A percentile compares a stretch with the other conserved stretches of the same genome.
Conservation (phyloP, 64 coral and sea anemone species). For the Pocillopora verrucosa region DNA sequence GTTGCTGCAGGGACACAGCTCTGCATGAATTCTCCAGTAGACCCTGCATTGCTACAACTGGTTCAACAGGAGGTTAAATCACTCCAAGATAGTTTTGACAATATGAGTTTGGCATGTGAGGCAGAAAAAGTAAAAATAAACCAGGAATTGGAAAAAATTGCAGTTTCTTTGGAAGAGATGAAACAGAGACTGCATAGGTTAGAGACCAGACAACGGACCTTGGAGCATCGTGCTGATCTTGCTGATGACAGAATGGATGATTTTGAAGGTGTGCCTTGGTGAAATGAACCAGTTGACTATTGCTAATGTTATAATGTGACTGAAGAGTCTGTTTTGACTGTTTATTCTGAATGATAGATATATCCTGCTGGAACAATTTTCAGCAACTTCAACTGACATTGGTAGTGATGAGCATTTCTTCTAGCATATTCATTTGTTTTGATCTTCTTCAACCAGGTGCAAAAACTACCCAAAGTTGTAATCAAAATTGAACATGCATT, state of each 20-base stretch:
- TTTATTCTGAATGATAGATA: too few species aligned
- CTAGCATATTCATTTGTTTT: too few species aligned
- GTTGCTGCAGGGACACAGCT: not conserved
- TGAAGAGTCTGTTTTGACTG: too few species aligned
- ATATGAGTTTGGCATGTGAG: not conserved
- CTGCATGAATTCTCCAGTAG: not conserved
- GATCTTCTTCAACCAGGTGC: too few species aligned
- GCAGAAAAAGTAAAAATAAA: not conserved
- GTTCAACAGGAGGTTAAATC: not conserved
- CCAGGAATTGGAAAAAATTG: not conserved
- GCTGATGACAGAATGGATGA: not conserved
- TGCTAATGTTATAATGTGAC: too few species aligned
- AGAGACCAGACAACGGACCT: too few species aligned
- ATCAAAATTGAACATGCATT: too few species aligned
- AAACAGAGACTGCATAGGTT: not conserved
- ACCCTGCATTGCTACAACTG: not conserved
- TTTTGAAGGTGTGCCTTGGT: not conserved
- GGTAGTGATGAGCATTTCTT: too few species aligned
- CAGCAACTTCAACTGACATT: too few species aligned
- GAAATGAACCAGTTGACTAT: too few species aligned
- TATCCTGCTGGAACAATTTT: too few species aligned
- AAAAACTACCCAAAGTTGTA: too few species aligned
- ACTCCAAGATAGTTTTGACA: not conserved
- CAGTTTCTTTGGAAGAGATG: not conserved
- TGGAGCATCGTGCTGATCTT: not conserved